These are phyloP conservation scores for Sussaba pulchella DNA, from an alignment of 2,888 invertebrate species.

Conservation along the genomic window DNA sequence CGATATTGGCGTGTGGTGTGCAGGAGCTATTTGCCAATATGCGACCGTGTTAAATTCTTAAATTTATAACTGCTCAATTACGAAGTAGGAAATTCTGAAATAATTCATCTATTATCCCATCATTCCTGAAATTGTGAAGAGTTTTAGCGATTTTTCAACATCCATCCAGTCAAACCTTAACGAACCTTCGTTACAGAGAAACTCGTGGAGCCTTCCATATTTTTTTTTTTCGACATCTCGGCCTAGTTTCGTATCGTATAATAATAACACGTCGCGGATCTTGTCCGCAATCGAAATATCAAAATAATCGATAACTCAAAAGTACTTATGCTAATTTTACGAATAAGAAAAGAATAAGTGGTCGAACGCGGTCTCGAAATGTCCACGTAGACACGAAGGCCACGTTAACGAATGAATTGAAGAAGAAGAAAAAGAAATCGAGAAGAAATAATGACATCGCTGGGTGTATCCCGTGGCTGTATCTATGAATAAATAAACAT, in stretches of 20 bases:
- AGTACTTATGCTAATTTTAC: slow-evolving; percentile 58
- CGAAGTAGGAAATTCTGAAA: too few species aligned
- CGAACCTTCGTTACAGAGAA: too few species aligned
- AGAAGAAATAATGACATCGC: slow-evolving; percentile 48
- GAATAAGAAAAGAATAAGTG: slow-evolving; percentile 22
- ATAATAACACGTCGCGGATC: slow-evolving; percentile 10
- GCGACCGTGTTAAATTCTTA: too few species aligned
- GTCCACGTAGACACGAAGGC: slow-evolving; percentile 36
- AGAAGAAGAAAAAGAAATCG: slow-evolving; percentile 14
- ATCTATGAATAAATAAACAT: slow-evolving; percentile 43
- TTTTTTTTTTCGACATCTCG: slow-evolving; percentile 34
- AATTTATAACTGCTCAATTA: too few species aligned
- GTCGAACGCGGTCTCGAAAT: too few species aligned
- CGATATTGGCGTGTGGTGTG: too few species aligned
- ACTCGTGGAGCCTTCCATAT: slow-evolving; percentile 15
- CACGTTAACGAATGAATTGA: slow-evolving; percentile 16
- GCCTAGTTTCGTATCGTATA: slow-evolving; percentile 43
- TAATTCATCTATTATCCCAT: too few species aligned
- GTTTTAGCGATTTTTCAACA: too few species aligned
- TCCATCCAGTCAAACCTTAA: too few species aligned
- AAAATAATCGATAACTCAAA: slow-evolving; percentile 19
- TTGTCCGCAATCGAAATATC: slow-evolving; percentile 9
- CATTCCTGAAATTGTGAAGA: too few species aligned
- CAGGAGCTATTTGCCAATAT: too few species aligned
- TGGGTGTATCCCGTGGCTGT: slow-evolving; percentile 1